A percentile compares a stretch with the other conserved stretches of the same genome.
phyloP scores from a whole-genome alignment of 2,888 invertebrate genomes.

The Andrena trimmerana region DNA sequence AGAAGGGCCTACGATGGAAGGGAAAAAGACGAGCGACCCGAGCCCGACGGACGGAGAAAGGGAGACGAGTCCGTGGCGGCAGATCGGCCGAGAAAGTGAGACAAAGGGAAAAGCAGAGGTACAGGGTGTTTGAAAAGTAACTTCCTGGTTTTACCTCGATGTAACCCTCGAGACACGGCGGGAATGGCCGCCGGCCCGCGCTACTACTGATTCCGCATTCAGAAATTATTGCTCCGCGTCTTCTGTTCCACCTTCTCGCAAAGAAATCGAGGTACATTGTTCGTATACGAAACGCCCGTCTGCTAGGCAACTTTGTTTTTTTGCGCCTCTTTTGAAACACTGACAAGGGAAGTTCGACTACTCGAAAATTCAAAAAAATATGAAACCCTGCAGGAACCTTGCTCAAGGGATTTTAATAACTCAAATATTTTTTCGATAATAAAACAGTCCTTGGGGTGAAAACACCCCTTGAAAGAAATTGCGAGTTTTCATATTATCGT shows the following conservation, averaged over 20 bases:
- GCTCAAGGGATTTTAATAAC: no score
- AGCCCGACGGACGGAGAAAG: slow-evolving; percentile 42
- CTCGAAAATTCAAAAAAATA: no score
- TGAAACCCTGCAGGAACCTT: no score
- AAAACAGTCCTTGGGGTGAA: no score
- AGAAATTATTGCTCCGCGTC: neutral
- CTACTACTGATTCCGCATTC: neutral
- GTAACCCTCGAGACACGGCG: neutral
- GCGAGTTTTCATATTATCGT: no score
- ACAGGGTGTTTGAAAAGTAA: slow-evolving; percentile 65
- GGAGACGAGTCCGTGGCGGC: slow-evolving; percentile 53
- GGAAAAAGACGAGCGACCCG: slow-evolving; percentile 33
- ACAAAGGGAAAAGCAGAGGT: slow-evolving; percentile 53
- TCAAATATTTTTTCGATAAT: no score
- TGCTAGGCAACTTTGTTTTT: no score
- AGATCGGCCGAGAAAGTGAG: slow-evolving; percentile 58
- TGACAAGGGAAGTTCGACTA: no score
- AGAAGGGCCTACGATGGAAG: slow-evolving; percentile 51
- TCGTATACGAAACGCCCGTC: no score
- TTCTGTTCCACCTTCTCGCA: neutral
- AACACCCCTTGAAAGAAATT: no score
- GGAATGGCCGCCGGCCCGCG: neutral
- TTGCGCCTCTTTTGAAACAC: no score
- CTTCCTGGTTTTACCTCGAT: slow-evolving; percentile 55
- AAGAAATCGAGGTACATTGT: neutral